Percentiles rank a stretch among this genome's conserved stretches.
Evolutionary conservation across 2,113 vertebrate genomes (phyloP).

Genomic region (Aviceda subcristata): DNA sequence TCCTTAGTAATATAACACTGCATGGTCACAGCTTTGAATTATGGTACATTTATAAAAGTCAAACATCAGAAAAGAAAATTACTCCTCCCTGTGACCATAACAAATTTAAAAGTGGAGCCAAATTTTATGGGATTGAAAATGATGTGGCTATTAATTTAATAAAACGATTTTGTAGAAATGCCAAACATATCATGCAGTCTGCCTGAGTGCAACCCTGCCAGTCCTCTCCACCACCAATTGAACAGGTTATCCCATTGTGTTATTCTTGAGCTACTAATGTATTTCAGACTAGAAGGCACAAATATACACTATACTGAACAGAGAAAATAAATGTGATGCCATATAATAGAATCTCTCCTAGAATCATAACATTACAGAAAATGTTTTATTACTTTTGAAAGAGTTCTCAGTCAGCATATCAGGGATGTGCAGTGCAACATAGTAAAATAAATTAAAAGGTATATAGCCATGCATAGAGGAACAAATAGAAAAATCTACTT

Average conservation of each 20-base stretch:
- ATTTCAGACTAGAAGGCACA: background rate
- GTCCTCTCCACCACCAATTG: background rate
- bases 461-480: background rate
- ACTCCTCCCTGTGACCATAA: background rate
- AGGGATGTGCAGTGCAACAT: background rate
- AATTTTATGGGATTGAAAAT: background rate
- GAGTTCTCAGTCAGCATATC: background rate
- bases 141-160: background rate
- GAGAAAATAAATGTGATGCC: background rate
- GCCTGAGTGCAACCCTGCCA: background rate
- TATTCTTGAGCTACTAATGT: background rate
- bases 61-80: conserved; percentile 24
- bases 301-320: background rate
- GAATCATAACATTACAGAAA: background rate
- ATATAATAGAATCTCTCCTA: background rate
- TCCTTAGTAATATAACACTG: background rate
- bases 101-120: background rate
- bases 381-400: background rate
- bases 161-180: background rate
- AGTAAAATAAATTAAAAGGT: background rate
- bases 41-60: background rate
- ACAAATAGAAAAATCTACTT: background rate
- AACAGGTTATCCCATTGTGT: background rate
- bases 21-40: background rate
- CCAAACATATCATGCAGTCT: background rate